phyloP scores from a whole-genome alignment of 2,113 vertebrate species.

The Phoxinus phoxinus region DNA sequence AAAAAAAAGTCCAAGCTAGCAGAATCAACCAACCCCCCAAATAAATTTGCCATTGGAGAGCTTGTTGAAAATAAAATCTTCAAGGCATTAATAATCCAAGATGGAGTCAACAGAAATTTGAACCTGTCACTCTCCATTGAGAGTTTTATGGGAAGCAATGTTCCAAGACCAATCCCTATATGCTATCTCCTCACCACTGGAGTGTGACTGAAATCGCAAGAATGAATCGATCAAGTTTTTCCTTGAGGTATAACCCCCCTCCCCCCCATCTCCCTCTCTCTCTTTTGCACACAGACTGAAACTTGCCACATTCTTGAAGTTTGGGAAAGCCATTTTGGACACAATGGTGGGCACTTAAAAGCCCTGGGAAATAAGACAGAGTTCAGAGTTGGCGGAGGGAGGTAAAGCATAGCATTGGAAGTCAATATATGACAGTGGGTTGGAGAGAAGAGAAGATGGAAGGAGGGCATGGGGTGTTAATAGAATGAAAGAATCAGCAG shows the following conservation, averaged over 20 bases:
- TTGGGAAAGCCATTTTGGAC: conserved; percentile 61
- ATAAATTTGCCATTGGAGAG: neutral
- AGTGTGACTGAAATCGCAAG: conserved; percentile 53
- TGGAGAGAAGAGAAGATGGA: conserved; percentile 19
- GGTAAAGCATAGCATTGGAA: conserved; percentile 59
- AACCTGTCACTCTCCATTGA: conserved; percentile 1
- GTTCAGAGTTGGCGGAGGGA: conserved; percentile 59
- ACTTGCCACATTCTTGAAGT: conserved; percentile 19
- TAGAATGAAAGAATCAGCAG: conserved; percentile 65
- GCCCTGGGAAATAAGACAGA: conserved; percentile 62
- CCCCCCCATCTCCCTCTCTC: neutral
- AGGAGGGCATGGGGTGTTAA: conserved; percentile 59
- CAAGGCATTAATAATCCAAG: neutral
- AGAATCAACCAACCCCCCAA: neutral
- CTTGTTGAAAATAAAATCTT: conserved; percentile 6
- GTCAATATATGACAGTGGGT: conserved; percentile 61
- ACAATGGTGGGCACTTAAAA: conserved; percentile 62
- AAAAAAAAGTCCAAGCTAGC: neutral
- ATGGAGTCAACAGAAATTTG: conserved; percentile 16
- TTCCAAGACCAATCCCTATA: conserved; percentile 29
- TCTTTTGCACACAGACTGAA: neutral
- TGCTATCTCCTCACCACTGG: conserved; percentile 39
- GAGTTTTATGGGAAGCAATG: conserved; percentile 16
- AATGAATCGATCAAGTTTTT: conserved; percentile 56
- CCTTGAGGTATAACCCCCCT: conserved; percentile 46